Evolutionary conservation across 2,888 invertebrate species (phyloP).

Genomic region (Pyrgus malvae): DNA sequence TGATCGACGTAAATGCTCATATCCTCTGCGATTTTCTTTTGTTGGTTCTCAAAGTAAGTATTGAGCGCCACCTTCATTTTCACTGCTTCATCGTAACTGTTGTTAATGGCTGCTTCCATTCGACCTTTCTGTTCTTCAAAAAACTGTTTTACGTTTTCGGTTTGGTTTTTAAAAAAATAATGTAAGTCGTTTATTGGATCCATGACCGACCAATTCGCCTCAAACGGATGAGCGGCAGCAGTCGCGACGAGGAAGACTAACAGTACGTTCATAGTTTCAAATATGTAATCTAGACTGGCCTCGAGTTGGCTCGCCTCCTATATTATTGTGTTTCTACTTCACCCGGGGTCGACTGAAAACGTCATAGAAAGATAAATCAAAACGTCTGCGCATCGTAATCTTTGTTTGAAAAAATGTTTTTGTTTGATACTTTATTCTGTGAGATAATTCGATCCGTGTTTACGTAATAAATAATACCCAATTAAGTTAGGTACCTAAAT

Average conservation of each 20-base stretch:
- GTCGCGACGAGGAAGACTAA: conserved; percentile 29
- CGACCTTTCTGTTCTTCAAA: conserved; percentile 43
- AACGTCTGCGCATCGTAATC: conserved; percentile 6
- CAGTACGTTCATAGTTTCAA: conserved; percentile 40
- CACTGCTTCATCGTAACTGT: conserved; percentile 45
- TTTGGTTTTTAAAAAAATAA: conserved; percentile 35
- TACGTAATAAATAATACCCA: background rate
- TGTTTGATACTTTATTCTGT: background rate
- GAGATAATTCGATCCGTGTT: background rate
- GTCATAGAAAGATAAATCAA: conserved; percentile 34
- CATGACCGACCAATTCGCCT: conserved; percentile 8
- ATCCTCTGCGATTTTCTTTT: conserved; percentile 50
- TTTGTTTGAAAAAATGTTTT: conserved; percentile 3
- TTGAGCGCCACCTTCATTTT: conserved; percentile 53
- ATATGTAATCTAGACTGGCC: conserved; percentile 40
- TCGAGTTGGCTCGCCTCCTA: conserved; percentile 30
- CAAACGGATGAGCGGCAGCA: conserved; percentile 29
- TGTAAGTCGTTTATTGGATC: conserved; percentile 26
- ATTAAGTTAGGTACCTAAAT: too few relatives aligned
- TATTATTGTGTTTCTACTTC: conserved; percentile 41
- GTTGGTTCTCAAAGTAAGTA: conserved; percentile 54
- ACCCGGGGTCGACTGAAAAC: conserved; percentile 48
- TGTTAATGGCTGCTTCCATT: conserved; percentile 41
- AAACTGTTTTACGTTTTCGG: conserved; percentile 47
- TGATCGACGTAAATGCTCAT: conserved; percentile 54